phyloP scores from a whole-genome alignment of 2,113 vertebrate genomes.

The Notothenia coriiceps region DNA sequence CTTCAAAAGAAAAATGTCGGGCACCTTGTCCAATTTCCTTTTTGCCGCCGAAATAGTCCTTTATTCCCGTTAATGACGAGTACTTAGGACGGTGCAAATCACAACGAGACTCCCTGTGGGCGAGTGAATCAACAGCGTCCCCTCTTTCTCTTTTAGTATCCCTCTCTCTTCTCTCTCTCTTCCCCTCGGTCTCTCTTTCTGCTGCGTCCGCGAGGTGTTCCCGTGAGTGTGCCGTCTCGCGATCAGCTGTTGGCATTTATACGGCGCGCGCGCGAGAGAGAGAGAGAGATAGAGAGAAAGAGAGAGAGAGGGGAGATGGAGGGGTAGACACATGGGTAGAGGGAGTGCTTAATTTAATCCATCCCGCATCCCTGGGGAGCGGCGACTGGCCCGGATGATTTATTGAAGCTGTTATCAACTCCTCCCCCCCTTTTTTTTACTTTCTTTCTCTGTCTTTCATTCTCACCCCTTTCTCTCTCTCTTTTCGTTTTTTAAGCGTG shows the following conservation, averaged over 20 bases:
- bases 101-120: slow-evolving; percentile 48
- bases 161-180: slow-evolving; percentile 48
- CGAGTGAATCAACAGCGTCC: slow-evolving; percentile 56
- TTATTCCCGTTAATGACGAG: slow-evolving; percentile 38
- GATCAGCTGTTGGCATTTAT: slow-evolving; percentile 89
- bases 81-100: slow-evolving; percentile 13
- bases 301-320: slow-evolving; percentile 67
- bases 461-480: slow-evolving; percentile 63
- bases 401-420: slow-evolving; percentile 85
- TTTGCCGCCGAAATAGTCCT: slow-evolving; percentile 55
- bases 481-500: slow-evolving; percentile 33
- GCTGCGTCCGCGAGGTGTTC: slow-evolving; percentile 72
- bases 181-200: slow-evolving; percentile 54
- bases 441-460: slow-evolving; percentile 46
- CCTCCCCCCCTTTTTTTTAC: slow-evolving; percentile 40
- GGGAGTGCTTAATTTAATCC: slow-evolving; percentile 90
- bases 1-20: slow-evolving; percentile 36
- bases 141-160: slow-evolving; percentile 50
- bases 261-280: slow-evolving; percentile 70
- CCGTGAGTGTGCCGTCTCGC: slow-evolving; percentile 81
- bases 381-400: slow-evolving; percentile 85
- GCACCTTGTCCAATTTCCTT: slow-evolving; percentile 28
- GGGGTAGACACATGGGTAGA: slow-evolving; percentile 68
- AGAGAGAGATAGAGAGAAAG: slow-evolving; percentile 61
- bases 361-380: slow-evolving; percentile 87